A percentile compares a stretch with the other conserved stretches of the same genome.
These are phyloP conservation scores for Steatocranus sp. DNA, from an alignment of 2,797 vertebrate species.

Conservation along the genomic window DNA sequence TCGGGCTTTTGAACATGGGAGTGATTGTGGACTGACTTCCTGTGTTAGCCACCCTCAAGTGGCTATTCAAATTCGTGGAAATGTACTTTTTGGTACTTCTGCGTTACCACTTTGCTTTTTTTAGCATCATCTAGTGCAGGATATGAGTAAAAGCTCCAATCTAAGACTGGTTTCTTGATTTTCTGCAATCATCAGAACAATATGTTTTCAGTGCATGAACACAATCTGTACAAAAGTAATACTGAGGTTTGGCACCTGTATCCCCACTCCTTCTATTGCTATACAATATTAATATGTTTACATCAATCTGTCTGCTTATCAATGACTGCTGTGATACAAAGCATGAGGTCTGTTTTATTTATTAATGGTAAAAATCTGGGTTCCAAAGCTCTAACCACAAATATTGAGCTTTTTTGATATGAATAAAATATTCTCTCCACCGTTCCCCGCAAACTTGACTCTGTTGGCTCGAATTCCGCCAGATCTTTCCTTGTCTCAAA, in stretches of 20 bases:
- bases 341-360: constrained; percentile 15
- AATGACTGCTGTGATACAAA: background rate
- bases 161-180: background rate
- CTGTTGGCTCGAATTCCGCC: constrained; percentile 5
- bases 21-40: background rate
- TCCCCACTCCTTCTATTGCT: background rate
- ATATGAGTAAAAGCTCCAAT: background rate
- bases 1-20: fast-evolving
- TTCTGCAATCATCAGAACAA: background rate
- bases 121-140: background rate
- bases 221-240: background rate
- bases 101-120: background rate
- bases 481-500: constrained; percentile 24
- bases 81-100: background rate
- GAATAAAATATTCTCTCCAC: constrained; percentile 3
- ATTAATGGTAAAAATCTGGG: constrained; percentile 16
- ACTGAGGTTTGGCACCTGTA: background rate
- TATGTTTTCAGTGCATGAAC: background rate
- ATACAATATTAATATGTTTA: background rate
- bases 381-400: constrained; percentile 29
- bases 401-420: constrained; percentile 22
- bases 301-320: background rate
- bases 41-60: background rate
- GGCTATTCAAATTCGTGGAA: too few species aligned
- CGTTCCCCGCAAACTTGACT: constrained; percentile 2